Conservation (phyloP, 2,113 vertebrate species). For the Micronycteris hirsuta region DNA sequence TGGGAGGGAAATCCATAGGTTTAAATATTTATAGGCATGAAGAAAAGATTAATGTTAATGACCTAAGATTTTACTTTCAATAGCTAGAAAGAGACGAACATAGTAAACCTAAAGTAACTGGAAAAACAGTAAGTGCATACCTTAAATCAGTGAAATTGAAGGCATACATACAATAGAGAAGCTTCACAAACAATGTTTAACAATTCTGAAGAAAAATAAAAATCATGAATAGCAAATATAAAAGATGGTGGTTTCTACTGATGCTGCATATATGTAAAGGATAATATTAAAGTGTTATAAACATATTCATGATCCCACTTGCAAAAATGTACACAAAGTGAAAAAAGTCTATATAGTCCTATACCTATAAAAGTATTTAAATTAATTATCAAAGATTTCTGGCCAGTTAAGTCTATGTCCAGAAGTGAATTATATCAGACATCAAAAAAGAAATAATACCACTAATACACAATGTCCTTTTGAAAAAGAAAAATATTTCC, state of each 20-base stretch:
- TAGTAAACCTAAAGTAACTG: not conserved
- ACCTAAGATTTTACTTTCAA: not conserved
- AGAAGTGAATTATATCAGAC: not conserved
- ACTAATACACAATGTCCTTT: not conserved
- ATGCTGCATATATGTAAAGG: not conserved
- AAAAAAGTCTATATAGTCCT: not conserved
- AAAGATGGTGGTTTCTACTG: not conserved
- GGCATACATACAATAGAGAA: not conserved
- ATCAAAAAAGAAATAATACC: not conserved
- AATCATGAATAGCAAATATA: not conserved
- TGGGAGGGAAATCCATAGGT: not conserved
- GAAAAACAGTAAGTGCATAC: not conserved
- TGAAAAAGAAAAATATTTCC: not conserved
- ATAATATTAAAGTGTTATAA: not conserved
- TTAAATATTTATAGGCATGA: not conserved
- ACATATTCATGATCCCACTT: not conserved
- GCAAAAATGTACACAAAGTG: not conserved
- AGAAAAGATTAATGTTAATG: not conserved
- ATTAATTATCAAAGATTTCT: not conserved
- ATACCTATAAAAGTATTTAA: not conserved
- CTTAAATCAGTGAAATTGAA: not conserved
- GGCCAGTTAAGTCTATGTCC: not conserved
- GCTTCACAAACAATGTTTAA: not conserved
- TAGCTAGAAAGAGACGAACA: not conserved
- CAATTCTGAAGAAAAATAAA: not conserved